Base-by-base conservation (phyloP, 2,113 vertebrate species). In the Leucopsar rothschildi region DNA sequence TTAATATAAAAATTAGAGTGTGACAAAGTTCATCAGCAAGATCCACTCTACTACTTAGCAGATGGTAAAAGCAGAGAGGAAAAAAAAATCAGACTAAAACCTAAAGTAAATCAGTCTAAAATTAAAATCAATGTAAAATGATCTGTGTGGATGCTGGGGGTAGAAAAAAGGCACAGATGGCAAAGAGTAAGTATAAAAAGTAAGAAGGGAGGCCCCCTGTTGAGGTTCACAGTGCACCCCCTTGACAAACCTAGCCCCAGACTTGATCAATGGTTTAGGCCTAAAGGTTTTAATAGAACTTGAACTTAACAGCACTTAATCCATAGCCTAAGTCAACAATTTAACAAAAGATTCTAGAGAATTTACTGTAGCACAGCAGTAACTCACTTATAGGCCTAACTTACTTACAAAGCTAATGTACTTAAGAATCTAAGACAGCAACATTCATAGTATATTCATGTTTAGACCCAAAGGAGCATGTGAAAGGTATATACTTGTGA, bases 391-490 rank as follows among this genome's bases (percentile, higher is more conserved):
- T 1, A 42, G 16, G 27, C 11, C 21, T 56, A 25, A 35, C 6
- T 31, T 33, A 24, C 8, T 45, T 40, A 40, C 35, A 31, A 15
- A 42, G 5, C 9, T 19, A n/a, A 47, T 6, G 5, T 4, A 18
- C 4, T 55, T 64, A 25, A 15, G 12, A 63, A 6, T 18, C 21
- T 27, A 40, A 56, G 25, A 40, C 13, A 42, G 49, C 20, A 35
- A 42, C 3, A 15, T 56, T 31, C 17, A 64, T 12, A 35, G 9
- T 29, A 15, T 64, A 40, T 49, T 49, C 13, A 31, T 0, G 0
- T 47, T 35, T 56, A 9, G 7, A 35, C 6, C 47, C 16, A 29
- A 70, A 56, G 29, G 9, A 17, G 9, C 5, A 49, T 18, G 17
- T 35, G 9, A 20, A 63, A 64, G 5, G 13, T 18, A 22, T 27